phyloP scores from a whole-genome alignment of 2,888 invertebrate species.

The Tenthredo distinguenda region DNA sequence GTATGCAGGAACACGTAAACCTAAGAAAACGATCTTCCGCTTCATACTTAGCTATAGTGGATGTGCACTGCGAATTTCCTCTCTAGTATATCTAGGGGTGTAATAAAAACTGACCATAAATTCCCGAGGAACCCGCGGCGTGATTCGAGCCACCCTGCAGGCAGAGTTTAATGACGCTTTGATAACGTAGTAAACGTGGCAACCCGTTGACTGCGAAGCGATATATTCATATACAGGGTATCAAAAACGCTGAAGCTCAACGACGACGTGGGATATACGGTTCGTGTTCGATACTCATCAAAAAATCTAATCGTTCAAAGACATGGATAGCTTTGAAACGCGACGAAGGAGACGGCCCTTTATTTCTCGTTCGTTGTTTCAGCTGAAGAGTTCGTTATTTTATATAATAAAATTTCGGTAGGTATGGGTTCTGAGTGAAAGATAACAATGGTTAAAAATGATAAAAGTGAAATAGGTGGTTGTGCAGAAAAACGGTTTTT shows the following conservation, averaged over 20 bases:
- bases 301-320: not conserved
- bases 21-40: constrained; percentile 15
- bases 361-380: not conserved
- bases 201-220: constrained; percentile 20
- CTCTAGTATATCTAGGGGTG: constrained; percentile 3
- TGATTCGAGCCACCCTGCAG: constrained; percentile 8
- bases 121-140: not conserved
- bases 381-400: not conserved
- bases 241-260: not conserved
- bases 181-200: constrained; percentile 28
- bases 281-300: not conserved
- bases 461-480: not conserved
- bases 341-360: not conserved
- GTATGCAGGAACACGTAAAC: not conserved
- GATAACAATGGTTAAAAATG: not conserved
- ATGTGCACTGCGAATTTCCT: not conserved
- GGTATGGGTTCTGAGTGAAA: not conserved
- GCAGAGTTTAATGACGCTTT: constrained; percentile 24
- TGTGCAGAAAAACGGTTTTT: not conserved
- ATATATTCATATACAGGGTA: constrained; percentile 34
- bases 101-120: constrained; percentile 26
- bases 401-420: not conserved
- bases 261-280: not conserved
- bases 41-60: not conserved
- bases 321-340: not conserved